These are phyloP conservation scores for Bubo scandiacus DNA, from an alignment of 2,113 vertebrate genomes.

Conservation along the genomic window DNA sequence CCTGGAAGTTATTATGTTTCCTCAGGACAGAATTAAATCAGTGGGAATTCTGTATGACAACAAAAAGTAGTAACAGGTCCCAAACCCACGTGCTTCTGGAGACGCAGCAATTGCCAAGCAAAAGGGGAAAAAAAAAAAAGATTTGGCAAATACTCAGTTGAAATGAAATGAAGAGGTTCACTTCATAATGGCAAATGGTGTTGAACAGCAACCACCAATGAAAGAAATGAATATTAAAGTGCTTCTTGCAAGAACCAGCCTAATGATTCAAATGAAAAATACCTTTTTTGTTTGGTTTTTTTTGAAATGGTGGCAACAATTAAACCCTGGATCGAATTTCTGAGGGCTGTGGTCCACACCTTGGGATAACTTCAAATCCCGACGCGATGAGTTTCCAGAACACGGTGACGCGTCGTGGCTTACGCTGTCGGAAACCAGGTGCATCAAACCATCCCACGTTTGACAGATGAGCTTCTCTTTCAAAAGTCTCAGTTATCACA, in stretches of 20 bases:
- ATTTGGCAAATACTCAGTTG: background rate
- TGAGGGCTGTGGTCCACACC: background rate
- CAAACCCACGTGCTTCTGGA: background rate
- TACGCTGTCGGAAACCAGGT: background rate
- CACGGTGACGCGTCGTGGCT: accelerated
- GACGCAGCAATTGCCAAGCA: accelerated
- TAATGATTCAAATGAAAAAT: background rate
- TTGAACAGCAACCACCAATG: background rate
- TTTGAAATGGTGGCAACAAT: background rate
- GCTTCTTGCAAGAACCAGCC: background rate
- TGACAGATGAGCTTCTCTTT: background rate
- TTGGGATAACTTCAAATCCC: background rate
- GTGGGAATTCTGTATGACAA: accelerated
- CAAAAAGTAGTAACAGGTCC: background rate
- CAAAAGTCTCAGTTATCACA: too few species aligned
- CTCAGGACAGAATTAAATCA: background rate
- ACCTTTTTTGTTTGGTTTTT: background rate
- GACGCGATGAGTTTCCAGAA: background rate
- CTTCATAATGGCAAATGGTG: background rate
- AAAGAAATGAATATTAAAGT: background rate
- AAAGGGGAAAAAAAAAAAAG: background rate
- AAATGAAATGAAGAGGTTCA: background rate
- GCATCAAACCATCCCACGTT: background rate
- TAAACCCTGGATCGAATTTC: background rate
- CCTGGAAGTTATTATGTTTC: background rate